Conservation (phyloP, 35 echinoderm and acorn worm genomes). For the Apostichopus parvimensis region DNA sequence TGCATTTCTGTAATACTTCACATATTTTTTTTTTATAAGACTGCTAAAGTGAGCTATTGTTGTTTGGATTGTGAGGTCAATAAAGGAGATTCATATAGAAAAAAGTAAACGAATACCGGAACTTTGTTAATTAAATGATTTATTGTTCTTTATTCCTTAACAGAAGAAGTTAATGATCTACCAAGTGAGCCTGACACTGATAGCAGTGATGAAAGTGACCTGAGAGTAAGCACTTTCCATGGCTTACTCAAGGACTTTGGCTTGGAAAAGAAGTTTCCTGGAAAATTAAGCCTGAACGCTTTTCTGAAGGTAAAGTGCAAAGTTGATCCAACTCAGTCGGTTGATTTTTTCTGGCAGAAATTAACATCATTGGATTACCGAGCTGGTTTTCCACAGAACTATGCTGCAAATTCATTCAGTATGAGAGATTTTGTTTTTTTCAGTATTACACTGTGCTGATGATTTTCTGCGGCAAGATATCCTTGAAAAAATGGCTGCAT, state of each 20-base stretch:
- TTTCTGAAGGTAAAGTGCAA: conserved; percentile 28
- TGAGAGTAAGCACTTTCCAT: not conserved
- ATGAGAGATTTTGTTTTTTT: conserved; percentile 49
- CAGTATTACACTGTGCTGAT: conserved; percentile 38
- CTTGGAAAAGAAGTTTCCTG: conserved; percentile 29
- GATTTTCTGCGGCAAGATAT: conserved; percentile 42
- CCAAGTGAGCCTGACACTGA: conserved; percentile 9
- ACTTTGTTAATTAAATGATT: too few species aligned
- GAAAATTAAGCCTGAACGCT: not conserved
- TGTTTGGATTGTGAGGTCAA: too few species aligned
- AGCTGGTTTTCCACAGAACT: conserved; percentile 6
- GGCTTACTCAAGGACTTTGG: not conserved
- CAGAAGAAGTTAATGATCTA: not conserved
- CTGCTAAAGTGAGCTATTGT: too few species aligned
- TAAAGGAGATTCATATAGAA: too few species aligned
- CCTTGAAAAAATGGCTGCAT: conserved; percentile 43
- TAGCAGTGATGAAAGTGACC: not conserved
- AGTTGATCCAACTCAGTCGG: not conserved
- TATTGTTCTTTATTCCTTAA: too few species aligned
- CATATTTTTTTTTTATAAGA: too few species aligned
- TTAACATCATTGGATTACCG: conserved; percentile 40
- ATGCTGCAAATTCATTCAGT: conserved; percentile 9
- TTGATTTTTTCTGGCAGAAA: conserved; percentile 38
- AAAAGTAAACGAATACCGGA: too few species aligned
- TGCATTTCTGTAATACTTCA: too few species aligned